Base-by-base conservation (phyloP, 2,113 vertebrate genomes). In the Loxodonta africana region DNA sequence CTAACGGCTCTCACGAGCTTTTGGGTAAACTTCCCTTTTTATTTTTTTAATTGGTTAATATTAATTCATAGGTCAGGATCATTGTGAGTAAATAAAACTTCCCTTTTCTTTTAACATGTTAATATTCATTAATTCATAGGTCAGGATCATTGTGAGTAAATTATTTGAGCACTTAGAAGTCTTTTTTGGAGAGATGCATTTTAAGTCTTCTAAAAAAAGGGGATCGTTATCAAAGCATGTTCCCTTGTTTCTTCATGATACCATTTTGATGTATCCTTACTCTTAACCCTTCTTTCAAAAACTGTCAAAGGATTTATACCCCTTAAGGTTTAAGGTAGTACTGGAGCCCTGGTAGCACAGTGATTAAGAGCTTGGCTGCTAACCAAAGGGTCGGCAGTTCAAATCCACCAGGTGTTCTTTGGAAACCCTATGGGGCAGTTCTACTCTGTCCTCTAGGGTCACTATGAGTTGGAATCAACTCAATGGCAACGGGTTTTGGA, bases 241-340 rank as follows among this genome's bases (percentile, higher is more conserved):
- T 92, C 15, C 10, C 0, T 48, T 73, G 25, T 74, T 81, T 74
- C 67, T 92, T 53, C 20, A 28, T 63, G 84, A 57, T 89, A n/a
- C 18, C 53, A 69, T 44, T 76, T 74, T 73, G 57, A 67, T 46
- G 25, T 63, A 48, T 69, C 4, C 67, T 74, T 91, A 67, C 77
- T 95, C 30, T 83, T 83, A 95, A 86, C 21, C 21, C 37, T 67
- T 25, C 62, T 78, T 92, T 94, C 33, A 77, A 84, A 96, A 91
- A 53, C n/a, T 76, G 48, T 48, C 87, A 74, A 44, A 63, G 77
- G 26, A 83, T 95, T 95, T 80, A 44, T 9, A 37, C 63, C 10
- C 21, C 4, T 57, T 88, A 91, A 65, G 30, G 37, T 77, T 57
- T 88, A 91, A 65, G 30, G 37, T 77, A 86, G 69, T 17, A 41